Percentiles rank a stretch among this genome's conserved stretches.
Evolutionary conservation across 2,888 invertebrate species (phyloP).

Genomic region (Steromphala cineraria): DNA sequence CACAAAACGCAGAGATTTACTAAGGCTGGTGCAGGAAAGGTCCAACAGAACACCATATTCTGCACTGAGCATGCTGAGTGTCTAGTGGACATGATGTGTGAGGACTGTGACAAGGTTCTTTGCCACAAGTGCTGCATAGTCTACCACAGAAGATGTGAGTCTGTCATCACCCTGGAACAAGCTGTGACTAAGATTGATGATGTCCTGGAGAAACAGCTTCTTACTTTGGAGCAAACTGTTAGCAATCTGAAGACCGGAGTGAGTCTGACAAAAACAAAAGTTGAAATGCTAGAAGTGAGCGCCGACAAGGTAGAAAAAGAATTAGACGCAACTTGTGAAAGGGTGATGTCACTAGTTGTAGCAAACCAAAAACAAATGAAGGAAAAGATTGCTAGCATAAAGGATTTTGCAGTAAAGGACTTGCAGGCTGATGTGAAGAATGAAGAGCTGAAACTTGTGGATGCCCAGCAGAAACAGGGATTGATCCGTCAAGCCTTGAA

Average conservation of each 20-base stretch:
- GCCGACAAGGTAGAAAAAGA: not conserved
- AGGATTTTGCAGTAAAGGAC: not conserved
- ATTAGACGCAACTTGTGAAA: not conserved
- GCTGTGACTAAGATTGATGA: not conserved
- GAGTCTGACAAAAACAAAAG: not conserved
- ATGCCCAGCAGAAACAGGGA: not conserved
- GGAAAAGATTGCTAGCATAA: not conserved
- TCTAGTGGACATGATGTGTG: not conserved
- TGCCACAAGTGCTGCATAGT: not conserved
- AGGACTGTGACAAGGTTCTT: not conserved
- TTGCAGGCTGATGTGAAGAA: not conserved
- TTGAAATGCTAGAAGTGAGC: not conserved
- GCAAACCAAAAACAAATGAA: not conserved
- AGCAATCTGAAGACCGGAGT: not conserved
- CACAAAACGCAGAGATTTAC: not conserved
- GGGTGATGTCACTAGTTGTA: not conserved
- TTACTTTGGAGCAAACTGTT: not conserved
- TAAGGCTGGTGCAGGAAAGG: no score
- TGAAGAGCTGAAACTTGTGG: not conserved
- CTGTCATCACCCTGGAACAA: not conserved
- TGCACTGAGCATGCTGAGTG: not conserved
- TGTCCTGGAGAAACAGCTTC: not conserved
- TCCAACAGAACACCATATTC: no score
- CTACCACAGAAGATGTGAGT: not conserved
- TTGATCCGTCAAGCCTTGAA: not conserved